Percentiles rank a stretch among this genome's conserved stretches.
Evolutionary conservation across 2,113 vertebrate genomes (phyloP).

Genomic region (Apodemus speciosus): DNA sequence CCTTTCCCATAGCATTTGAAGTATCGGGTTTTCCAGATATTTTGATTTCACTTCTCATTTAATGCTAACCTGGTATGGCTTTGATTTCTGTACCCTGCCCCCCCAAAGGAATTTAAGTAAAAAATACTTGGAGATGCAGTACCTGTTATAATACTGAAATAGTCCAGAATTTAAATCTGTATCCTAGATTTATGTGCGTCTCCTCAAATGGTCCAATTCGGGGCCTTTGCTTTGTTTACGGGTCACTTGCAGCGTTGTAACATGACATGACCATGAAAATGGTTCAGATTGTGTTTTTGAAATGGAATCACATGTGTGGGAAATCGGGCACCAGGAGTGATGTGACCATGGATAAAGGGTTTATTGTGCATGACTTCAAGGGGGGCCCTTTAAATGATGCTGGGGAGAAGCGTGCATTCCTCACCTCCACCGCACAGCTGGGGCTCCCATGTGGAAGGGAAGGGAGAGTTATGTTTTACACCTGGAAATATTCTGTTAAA

Average conservation of each 20-base stretch:
- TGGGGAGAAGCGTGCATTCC: neutral
- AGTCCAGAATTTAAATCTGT: slow-evolving; percentile 59
- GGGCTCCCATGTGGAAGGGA: neutral
- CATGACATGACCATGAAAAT: slow-evolving; percentile 65
- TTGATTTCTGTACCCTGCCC: neutral
- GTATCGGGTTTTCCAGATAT: slow-evolving; percentile 53
- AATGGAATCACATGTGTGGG: slow-evolving; percentile 72
- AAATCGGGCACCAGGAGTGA: slow-evolving; percentile 68
- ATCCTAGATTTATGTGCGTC: neutral
- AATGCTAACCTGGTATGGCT: slow-evolving; percentile 2
- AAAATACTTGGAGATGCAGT: slow-evolving; percentile 35
- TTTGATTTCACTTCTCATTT: slow-evolving; percentile 42
- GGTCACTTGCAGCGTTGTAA: slow-evolving; percentile 16
- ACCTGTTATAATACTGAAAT: slow-evolving; percentile 42
- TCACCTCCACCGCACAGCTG: neutral
- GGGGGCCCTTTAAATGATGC: slow-evolving; percentile 44
- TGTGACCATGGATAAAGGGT: slow-evolving; percentile 64
- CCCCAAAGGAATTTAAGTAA: neutral
- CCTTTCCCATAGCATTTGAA: slow-evolving; percentile 18
- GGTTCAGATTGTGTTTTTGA: slow-evolving; percentile 63
- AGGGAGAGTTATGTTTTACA: slow-evolving; percentile 55
- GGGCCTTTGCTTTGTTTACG: slow-evolving; percentile 41
- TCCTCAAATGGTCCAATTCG: neutral
- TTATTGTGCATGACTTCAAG: slow-evolving; percentile 72
- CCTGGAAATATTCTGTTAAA: slow-evolving; percentile 43